These are phyloP conservation scores for Ryuthela nishihirai DNA, from an alignment of 2,888 invertebrate species.

Conservation along the genomic window DNA sequence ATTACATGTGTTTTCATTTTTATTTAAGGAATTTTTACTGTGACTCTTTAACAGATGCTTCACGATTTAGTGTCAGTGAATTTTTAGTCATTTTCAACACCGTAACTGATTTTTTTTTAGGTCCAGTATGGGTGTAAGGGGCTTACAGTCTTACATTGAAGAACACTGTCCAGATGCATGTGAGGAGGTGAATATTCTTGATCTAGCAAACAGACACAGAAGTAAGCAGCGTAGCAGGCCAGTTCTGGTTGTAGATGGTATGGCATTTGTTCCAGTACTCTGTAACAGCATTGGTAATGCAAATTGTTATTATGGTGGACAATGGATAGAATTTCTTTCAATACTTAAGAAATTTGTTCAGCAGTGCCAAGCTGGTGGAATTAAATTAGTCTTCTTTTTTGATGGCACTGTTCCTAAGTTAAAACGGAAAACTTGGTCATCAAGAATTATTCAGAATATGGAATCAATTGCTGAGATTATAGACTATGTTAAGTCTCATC, in stretches of 20 bases:
- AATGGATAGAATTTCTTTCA: conserved; percentile 45
- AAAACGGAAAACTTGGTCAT: conserved; percentile 45
- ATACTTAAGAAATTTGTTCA: conserved; percentile 43
- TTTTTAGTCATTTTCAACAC: no score
- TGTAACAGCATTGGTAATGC: no score
- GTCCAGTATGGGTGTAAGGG: conserved; percentile 45
- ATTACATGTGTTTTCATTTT: no score
- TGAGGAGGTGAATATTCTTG: conserved; percentile 42
- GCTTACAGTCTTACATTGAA: conserved; percentile 46
- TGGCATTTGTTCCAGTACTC: no score
- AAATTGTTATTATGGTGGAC: conserved; percentile 46
- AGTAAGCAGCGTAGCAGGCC: conserved; percentile 38
- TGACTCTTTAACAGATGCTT: no score
- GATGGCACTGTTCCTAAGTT: conserved; percentile 45
- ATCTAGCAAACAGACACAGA: conserved; percentile 41
- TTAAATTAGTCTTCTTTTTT: conserved; percentile 45
- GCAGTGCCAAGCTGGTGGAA: conserved; percentile 41
- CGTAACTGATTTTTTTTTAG: no score
- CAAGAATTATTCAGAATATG: conserved; percentile 42
- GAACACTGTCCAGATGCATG: conserved; percentile 43
- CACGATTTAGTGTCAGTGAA: no score
- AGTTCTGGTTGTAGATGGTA: conserved; percentile 46
- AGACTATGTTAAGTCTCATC: conserved; percentile 33
- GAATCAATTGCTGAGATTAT: no score
- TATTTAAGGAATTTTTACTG: no score